phyloP scores from a whole-genome alignment of 2,888 invertebrate genomes.

The Drosophila algonquin region DNA sequence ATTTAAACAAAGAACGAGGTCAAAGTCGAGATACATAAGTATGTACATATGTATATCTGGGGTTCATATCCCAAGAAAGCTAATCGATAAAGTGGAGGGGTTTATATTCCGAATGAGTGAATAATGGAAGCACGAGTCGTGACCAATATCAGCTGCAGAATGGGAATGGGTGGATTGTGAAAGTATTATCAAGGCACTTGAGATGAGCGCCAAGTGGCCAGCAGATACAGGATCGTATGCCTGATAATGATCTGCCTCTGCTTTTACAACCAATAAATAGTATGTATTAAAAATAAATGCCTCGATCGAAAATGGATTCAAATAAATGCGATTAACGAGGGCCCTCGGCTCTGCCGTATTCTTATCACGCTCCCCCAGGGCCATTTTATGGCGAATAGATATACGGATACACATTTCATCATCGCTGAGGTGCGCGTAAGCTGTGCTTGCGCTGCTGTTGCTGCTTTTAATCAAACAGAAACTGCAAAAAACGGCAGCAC shows the following conservation, averaged over 20 bases:
- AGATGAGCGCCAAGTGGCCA: conserved; percentile 26
- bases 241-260: conserved; percentile 39
- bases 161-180: conserved; percentile 5
- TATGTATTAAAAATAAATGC: conserved; percentile 17
- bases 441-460: conserved; percentile 28
- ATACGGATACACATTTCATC: neutral
- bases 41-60: neutral
- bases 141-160: conserved; percentile 15
- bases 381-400: neutral
- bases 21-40: neutral
- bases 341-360: neutral
- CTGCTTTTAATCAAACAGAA: conserved; percentile 57
- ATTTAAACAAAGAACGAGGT: conserved; percentile 19
- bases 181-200: conserved; percentile 63
- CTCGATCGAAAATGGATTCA: neutral
- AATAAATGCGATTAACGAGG: neutral
- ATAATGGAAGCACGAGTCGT: neutral
- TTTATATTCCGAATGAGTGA: too few species aligned
- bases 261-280: conserved; percentile 13
- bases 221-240: conserved; percentile 14
- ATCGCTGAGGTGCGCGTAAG: conserved; percentile 2
- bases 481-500: conserved; percentile 34
- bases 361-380: neutral
- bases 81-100: neutral
- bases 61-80: neutral